Conservation (phyloP, 2,797 vertebrate genomes). For the Oreonectes daqikongensis region DNA sequence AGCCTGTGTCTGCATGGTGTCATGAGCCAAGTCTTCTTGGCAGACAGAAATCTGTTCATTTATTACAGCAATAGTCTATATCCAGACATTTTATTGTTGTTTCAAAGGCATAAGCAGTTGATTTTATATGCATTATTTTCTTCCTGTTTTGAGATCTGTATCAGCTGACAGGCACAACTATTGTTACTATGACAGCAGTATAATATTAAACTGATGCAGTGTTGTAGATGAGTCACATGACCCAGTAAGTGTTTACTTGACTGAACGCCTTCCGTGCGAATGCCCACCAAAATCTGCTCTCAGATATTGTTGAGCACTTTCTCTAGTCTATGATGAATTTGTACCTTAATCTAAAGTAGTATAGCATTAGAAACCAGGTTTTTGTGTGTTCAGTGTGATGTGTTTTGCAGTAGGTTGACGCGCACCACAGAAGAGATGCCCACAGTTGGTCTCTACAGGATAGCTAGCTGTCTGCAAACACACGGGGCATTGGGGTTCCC, state of each 20-base stretch:
- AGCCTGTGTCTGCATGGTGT: not conserved
- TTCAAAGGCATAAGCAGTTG: not conserved
- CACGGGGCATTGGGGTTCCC: conserved; percentile 79
- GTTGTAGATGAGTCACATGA: conserved; percentile 40
- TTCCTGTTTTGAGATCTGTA: conserved; percentile 1
- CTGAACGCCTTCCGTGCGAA: conserved; percentile 1
- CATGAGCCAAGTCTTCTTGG: not conserved
- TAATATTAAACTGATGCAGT: conserved; percentile 52
- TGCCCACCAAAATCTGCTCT: conserved; percentile 33
- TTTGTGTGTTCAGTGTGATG: not conserved
- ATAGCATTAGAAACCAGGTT: not conserved
- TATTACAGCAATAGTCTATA: not conserved
- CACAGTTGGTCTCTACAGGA: conserved; percentile 85
- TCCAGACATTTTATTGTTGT: not conserved
- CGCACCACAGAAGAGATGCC: conserved; percentile 86
- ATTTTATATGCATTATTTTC: not conserved
- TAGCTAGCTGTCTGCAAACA: conserved; percentile 79
- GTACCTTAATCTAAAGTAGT: not conserved
- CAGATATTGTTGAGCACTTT: not conserved
- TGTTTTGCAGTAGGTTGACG: conserved; percentile 14
- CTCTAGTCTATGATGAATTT: conserved; percentile 1
- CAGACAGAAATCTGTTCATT: not conserved
- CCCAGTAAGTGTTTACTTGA: not conserved
- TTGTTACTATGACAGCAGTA: conserved; percentile 50
- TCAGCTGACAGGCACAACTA: conserved; percentile 2